Percentiles rank a stretch among this genome's conserved stretches.
Evolutionary conservation across 1,140 invertebrate species (phyloP).

Genomic region (Radopholus similis): DNA sequence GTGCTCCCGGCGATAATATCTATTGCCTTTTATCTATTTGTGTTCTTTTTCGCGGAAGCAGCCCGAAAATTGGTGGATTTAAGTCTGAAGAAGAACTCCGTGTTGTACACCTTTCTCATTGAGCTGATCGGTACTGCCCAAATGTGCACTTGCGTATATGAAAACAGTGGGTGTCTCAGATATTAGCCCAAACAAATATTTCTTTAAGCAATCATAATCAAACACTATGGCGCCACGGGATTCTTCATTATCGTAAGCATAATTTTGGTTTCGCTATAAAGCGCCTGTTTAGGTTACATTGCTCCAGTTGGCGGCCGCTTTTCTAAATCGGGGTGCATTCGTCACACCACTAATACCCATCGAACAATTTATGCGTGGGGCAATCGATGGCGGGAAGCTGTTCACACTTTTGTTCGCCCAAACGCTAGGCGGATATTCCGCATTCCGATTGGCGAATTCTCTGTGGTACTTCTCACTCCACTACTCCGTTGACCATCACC

Average conservation of each 20-base stretch:
- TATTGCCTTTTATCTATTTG: conserved; percentile 32
- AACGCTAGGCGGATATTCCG: conserved; percentile 42
- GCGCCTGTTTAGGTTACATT: too few relatives aligned
- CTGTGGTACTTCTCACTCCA: conserved; percentile 47
- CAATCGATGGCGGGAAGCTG: conserved; percentile 29
- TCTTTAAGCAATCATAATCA: conserved; percentile 44
- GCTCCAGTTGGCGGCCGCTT: conserved; percentile 36
- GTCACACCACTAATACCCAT: conserved; percentile 46
- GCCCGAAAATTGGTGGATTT: conserved; percentile 37
- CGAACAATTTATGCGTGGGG: conserved; percentile 29
- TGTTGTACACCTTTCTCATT: conserved; percentile 36
- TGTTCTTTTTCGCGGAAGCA: conserved; percentile 39
- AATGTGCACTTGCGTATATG: conserved; percentile 58
- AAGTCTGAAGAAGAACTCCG: conserved; percentile 28
- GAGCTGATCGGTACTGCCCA: conserved; percentile 52
- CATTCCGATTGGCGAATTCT: conserved; percentile 35
- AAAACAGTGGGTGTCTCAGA: conserved; percentile 40
- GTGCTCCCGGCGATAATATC: conserved; percentile 30
- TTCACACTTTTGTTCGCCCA: conserved; percentile 45
- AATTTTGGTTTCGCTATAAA: too few relatives aligned
- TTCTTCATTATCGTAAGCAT: conserved; percentile 55
- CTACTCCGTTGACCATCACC: conserved; percentile 40
- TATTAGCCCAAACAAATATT: conserved; percentile 7
- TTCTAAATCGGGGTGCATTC: conserved; percentile 48
- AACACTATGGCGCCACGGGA: conserved; percentile 44